phyloP scores from a whole-genome alignment of 2,888 invertebrate genomes.

The Metopia argyrocephala region DNA sequence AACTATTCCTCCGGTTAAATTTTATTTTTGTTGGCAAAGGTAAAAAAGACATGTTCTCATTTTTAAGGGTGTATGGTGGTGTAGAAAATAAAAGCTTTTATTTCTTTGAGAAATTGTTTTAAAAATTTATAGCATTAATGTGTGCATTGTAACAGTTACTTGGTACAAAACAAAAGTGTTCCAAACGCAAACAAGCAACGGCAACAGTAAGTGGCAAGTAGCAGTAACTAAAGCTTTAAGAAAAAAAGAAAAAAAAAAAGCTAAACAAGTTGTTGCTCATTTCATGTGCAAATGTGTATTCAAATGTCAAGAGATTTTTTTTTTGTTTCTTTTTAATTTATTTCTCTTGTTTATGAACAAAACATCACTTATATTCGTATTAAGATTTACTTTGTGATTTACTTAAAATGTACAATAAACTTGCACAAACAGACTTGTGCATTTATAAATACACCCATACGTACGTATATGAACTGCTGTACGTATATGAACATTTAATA shows the following conservation, averaged over 20 bases:
- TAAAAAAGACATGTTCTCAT: no score
- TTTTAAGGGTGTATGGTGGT: neutral
- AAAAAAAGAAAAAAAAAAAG: neutral
- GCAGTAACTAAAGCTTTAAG: neutral
- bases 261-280: conserved; percentile 40
- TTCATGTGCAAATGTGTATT: conserved; percentile 2
- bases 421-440: no score
- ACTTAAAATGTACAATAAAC: neutral
- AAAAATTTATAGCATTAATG: conserved; percentile 41
- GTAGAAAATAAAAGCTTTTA: neutral
- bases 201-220: neutral
- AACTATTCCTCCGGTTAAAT: no score
- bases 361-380: neutral
- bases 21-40: no score
- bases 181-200: neutral
- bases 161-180: neutral
- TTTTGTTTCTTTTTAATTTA: neutral
- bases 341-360: neutral
- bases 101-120: conserved; percentile 18
- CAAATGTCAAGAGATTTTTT: conserved; percentile 39
- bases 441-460: neutral
- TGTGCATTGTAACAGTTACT: conserved; percentile 39
- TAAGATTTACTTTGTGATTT: neutral
- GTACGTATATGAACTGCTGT: neutral
- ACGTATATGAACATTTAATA: neutral